phyloP scores from a whole-genome alignment of 2,888 invertebrate species.

The Omphaloscelis lunosa region DNA sequence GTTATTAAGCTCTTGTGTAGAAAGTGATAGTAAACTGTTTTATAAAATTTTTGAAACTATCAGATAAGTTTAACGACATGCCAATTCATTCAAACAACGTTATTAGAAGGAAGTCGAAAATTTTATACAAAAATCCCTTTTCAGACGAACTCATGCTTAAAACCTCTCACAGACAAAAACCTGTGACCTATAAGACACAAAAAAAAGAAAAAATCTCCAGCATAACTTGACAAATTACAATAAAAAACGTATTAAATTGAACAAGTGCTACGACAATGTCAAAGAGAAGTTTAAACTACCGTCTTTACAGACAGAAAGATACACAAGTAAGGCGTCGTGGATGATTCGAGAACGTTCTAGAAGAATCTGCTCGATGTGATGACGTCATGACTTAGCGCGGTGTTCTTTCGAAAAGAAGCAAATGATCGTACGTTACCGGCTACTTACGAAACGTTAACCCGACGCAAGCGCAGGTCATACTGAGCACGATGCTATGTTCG shows the following conservation, averaged over 20 bases:
- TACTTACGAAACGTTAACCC: background rate
- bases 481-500: no score
- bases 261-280: constrained; percentile 83
- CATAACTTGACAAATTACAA: constrained; percentile 69
- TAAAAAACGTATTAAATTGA: constrained; percentile 70
- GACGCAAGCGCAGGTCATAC: no score
- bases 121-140: constrained; percentile 27
- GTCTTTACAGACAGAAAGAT: constrained; percentile 87
- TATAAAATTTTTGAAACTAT: constrained; percentile 32
- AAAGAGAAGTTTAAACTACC: constrained; percentile 86
- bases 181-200: constrained; percentile 63
- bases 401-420: constrained; percentile 59
- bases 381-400: constrained; percentile 54
- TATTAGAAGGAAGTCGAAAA: background rate
- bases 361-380: constrained; percentile 76
- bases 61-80: constrained; percentile 31
- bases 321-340: constrained; percentile 90
- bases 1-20: constrained; percentile 4
- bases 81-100: constrained; percentile 26
- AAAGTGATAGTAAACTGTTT: constrained; percentile 31
- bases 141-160: constrained; percentile 49
- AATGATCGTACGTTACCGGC: constrained; percentile 44
- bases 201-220: constrained; percentile 66
- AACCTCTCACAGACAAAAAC: constrained; percentile 61
- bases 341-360: constrained; percentile 86